Base-by-base conservation (phyloP, 2,797 vertebrate genomes). In the Phalloptychus januarius region DNA sequence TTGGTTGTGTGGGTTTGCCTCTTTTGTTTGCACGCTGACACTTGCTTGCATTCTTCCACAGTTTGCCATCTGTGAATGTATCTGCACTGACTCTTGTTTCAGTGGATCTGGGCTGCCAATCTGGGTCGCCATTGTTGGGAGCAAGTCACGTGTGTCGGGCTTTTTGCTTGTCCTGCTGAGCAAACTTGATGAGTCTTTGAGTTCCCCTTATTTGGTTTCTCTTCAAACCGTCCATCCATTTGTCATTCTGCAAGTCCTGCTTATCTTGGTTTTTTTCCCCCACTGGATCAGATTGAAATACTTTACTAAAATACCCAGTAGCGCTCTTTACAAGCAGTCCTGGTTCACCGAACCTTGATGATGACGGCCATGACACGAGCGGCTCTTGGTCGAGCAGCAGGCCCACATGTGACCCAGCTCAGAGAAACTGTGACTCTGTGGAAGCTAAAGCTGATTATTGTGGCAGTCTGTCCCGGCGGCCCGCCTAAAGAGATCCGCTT, bases 401-500 rank as follows among this genome's bases (percentile, higher is more conserved):
- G 76, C 72, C 77, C 42, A 65, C 89, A 85, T 92, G 87, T 94
- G 89, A 90, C 88, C 82, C 75, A 77, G 83, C 85, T 79, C 81
- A 85, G 67, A 77, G 45, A 80, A 56, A 76, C 71, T 80, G 72
- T 75, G 70, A 81, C 82, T 89, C 75, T 87, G 82, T 78, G 50
- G 86, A 83, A 52, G 76, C 86, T 87, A 88, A 92, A 94, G 91
- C 84, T 88, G 93, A 94, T 96, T 94, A 95, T 82, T 88, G 61
- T 82, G 76, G 88, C 91, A 83, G 93, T 92, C 90, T 91, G 89
- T 77, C 79, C 87, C 52, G 75, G 82, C 88, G 88, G 78, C 91
- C 89, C 89, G 88, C 93, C 88, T 90, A 79, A 88, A 93, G 87
- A 88, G 87, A 85, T 81, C 84, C 82, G 79, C 63, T 74, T 83